phyloP scores from a whole-genome alignment of 2,888 invertebrate genomes.

The Drosophila mayaguana region DNA sequence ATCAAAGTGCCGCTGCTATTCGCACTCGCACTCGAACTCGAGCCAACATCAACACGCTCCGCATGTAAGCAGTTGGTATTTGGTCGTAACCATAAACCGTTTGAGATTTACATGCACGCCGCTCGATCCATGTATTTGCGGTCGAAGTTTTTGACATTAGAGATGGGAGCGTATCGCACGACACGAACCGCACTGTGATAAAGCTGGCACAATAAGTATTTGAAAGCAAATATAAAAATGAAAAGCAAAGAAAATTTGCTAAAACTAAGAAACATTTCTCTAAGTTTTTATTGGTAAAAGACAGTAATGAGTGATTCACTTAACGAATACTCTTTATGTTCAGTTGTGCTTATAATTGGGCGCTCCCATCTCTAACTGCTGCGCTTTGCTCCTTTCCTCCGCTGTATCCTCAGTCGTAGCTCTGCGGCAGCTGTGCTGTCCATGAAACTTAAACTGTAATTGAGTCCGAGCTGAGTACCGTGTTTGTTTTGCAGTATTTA shows the following conservation, averaged over 20 bases:
- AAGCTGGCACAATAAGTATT: not conserved
- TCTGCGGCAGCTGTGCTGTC: slow-evolving; percentile 37
- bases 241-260: not conserved
- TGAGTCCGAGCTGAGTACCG: slow-evolving; percentile 1
- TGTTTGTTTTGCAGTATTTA: slow-evolving; percentile 7
- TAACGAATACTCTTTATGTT: not conserved
- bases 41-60: slow-evolving; percentile 47
- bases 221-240: not conserved
- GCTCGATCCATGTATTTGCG: slow-evolving; percentile 47
- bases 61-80: slow-evolving; percentile 73
- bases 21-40: slow-evolving; percentile 39
- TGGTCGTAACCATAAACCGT: slow-evolving; percentile 77
- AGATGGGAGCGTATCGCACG: not conserved
- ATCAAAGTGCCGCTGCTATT: slow-evolving; percentile 66
- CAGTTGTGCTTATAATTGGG: not conserved
- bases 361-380: not conserved
- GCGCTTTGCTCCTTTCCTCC: slow-evolving; percentile 2
- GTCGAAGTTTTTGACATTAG: slow-evolving; percentile 47
- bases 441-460: slow-evolving; percentile 39
- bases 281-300: too few species aligned
- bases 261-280: not conserved
- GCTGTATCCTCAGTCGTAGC: slow-evolving; percentile 7
- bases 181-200: not conserved
- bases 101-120: slow-evolving; percentile 75
- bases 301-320: not conserved